Conservation (phyloP, 1,140 invertebrate genomes). For the Hylaeus anthracinus region DNA sequence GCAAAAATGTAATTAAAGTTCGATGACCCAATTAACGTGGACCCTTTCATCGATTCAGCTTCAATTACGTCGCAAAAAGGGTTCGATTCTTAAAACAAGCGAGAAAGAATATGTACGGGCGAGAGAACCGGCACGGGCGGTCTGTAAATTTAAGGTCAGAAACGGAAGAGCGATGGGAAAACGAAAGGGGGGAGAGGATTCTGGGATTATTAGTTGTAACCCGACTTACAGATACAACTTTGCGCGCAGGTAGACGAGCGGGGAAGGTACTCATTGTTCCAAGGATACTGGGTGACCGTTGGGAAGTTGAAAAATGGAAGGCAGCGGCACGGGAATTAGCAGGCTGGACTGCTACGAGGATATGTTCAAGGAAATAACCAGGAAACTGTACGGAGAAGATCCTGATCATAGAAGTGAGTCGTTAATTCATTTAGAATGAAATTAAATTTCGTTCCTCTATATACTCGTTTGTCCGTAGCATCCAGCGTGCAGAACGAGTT, state of each 20-base stretch:
- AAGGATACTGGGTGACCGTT: constrained; percentile 16
- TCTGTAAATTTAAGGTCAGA: not conserved
- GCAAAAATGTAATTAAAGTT: constrained; percentile 35
- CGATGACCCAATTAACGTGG: constrained; percentile 15
- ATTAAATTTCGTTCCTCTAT: too few relatives aligned
- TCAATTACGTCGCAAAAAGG: not conserved
- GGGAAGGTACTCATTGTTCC: constrained; percentile 42
- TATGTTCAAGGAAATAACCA: constrained; percentile 93
- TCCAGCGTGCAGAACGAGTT: constrained; percentile 80
- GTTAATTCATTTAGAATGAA: too few relatives aligned
- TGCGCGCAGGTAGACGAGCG: constrained; percentile 60
- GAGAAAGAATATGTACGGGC: not conserved
- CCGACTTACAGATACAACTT: constrained; percentile 13
- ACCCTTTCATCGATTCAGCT: not conserved
- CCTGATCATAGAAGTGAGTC: constrained; percentile 79
- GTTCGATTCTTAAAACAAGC: not conserved
- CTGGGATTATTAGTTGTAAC: constrained; percentile 21
- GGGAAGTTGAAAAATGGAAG: constrained; percentile 69
- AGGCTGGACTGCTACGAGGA: constrained; percentile 86
- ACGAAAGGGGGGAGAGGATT: not conserved
- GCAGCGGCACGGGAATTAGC: constrained; percentile 80
- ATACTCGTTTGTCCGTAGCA: constrained; percentile 60
- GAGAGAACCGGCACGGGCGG: not conserved
- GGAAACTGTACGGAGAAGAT: constrained; percentile 94
- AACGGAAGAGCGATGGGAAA: not conserved